phyloP scores from a whole-genome alignment of 2,797 vertebrate species.

The Pseudomugil gertrudae region DNA sequence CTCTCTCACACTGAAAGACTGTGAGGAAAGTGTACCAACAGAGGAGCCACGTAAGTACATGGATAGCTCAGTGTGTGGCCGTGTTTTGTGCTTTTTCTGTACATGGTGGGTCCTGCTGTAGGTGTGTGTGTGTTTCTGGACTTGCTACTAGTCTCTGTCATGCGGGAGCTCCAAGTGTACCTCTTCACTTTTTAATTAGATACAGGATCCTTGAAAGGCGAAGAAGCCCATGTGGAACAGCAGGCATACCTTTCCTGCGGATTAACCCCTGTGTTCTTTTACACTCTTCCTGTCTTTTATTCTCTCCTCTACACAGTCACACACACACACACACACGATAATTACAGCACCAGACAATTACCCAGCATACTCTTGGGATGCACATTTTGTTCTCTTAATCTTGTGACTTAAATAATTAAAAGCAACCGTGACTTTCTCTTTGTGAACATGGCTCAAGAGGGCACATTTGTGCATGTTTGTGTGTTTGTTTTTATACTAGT shows the following conservation, averaged over 20 bases:
- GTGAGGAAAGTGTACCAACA: slow-evolving; percentile 77
- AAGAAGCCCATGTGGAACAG: slow-evolving; percentile 51
- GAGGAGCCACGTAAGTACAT: slow-evolving; percentile 80
- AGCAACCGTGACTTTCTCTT: slow-evolving; percentile 65
- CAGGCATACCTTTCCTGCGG: slow-evolving; percentile 55
- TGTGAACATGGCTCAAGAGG: slow-evolving; percentile 54
- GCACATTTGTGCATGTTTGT: slow-evolving; percentile 5
- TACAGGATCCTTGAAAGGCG: slow-evolving; percentile 49
- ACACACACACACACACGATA: slow-evolving; percentile 59
- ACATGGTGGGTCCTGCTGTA: slow-evolving; percentile 22
- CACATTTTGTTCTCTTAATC: slow-evolving; percentile 83
- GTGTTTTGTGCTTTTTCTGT: slow-evolving; percentile 50
- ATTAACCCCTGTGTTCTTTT: slow-evolving; percentile 53
- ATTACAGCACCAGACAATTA: slow-evolving; percentile 82
- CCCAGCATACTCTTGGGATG: slow-evolving; percentile 73
- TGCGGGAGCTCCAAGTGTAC: slow-evolving; percentile 44
- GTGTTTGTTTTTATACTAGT: not conserved
- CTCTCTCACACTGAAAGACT: slow-evolving; percentile 75
- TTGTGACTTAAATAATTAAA: slow-evolving; percentile 83
- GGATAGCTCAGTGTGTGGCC: slow-evolving; percentile 53
- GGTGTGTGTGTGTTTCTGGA: slow-evolving; percentile 59
- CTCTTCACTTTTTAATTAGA: slow-evolving; percentile 69
- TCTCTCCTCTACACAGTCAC: slow-evolving; percentile 22
- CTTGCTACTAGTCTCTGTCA: slow-evolving; percentile 42
- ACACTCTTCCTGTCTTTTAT: slow-evolving; percentile 22